These are phyloP conservation scores for Asobara japonica DNA, from an alignment of 1,140 invertebrate species.

Conservation along the genomic window DNA sequence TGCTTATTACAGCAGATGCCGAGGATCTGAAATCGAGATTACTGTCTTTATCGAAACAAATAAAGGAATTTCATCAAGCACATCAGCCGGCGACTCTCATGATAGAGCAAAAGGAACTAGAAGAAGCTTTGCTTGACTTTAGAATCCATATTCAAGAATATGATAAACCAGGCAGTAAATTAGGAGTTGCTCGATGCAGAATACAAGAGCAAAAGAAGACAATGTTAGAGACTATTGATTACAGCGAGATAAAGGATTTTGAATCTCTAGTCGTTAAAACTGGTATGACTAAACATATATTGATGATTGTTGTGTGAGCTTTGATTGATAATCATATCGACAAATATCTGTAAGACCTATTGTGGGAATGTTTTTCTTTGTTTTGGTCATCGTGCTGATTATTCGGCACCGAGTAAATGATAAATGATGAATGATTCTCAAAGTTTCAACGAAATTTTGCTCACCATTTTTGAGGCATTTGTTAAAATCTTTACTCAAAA, in stretches of 20 bases:
- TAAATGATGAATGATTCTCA: too few species aligned
- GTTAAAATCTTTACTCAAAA: too few species aligned
- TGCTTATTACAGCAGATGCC: slow-evolving; percentile 44
- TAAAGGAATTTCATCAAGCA: slow-evolving; percentile 52
- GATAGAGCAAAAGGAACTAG: slow-evolving; percentile 48
- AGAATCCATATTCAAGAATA: slow-evolving; percentile 46
- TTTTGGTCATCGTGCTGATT: too few species aligned
- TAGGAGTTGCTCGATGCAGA: neutral
- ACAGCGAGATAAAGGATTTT: slow-evolving; percentile 48
- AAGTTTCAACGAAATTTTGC: too few species aligned
- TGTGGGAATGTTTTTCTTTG: too few species aligned
- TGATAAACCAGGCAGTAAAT: slow-evolving; percentile 34
- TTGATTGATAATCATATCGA: too few species aligned
- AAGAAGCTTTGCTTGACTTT: slow-evolving; percentile 47
- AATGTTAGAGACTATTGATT: slow-evolving; percentile 19
- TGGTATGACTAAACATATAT: slow-evolving; percentile 43
- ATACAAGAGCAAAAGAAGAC: slow-evolving; percentile 15
- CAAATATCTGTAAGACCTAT: too few species aligned
- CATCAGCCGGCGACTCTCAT: slow-evolving; percentile 39
- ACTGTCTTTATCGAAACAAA: slow-evolving; percentile 52
- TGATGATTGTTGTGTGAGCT: neutral
- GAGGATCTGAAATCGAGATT: slow-evolving; percentile 50
- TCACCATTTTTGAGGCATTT: too few species aligned
- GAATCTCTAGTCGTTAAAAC: slow-evolving; percentile 53
- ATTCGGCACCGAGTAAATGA: too few species aligned